phyloP scores from a whole-genome alignment of 2,888 invertebrate species.

The Trachelus tabidus region DNA sequence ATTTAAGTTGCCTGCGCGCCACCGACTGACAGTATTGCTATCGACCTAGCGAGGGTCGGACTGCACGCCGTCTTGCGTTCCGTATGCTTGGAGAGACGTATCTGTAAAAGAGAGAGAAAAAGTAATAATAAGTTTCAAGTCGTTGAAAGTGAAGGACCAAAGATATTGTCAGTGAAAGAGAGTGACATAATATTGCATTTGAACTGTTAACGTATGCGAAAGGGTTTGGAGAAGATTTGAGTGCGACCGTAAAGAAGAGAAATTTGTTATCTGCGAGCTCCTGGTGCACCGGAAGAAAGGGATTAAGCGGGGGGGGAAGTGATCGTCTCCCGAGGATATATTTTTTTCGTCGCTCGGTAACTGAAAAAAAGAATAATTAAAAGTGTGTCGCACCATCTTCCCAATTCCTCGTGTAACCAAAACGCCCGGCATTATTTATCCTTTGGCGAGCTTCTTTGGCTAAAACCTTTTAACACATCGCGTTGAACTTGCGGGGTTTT shows the following conservation, averaged over 20 bases:
- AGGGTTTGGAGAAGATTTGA: background rate
- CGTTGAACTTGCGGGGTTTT: background rate
- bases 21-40: conserved; percentile 38
- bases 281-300: background rate
- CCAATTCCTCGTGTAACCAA: background rate
- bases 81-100: background rate
- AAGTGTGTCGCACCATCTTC: conserved; percentile 4
- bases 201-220: background rate
- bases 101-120: background rate
- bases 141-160: background rate
- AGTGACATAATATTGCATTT: background rate
- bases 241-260: background rate
- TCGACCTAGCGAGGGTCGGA: conserved; percentile 2
- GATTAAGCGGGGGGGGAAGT: background rate
- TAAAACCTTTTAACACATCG: background rate
- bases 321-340: background rate
- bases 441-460: background rate
- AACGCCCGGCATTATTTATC: background rate
- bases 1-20: conserved; percentile 36
- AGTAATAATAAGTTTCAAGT: background rate
- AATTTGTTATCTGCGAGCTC: background rate
- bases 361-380: background rate
- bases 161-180: background rate
- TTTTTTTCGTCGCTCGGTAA: background rate
- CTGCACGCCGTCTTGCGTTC: background rate